Evolutionary conservation across 2,888 invertebrate species (phyloP).

Genomic region (Dione juno): DNA sequence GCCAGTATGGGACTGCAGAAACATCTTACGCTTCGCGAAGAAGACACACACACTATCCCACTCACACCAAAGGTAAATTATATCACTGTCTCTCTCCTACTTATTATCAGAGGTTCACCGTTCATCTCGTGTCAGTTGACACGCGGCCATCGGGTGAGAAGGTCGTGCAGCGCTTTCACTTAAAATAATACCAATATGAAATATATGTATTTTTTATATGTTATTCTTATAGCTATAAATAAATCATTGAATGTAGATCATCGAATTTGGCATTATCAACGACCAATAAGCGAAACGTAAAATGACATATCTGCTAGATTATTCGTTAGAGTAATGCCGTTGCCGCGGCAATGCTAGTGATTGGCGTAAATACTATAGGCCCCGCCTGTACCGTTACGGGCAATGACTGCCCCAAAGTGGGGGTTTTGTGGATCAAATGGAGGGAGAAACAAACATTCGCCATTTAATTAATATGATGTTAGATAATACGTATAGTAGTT

Average conservation of each 20-base stretch:
- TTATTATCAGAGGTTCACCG: slow-evolving; percentile 82
- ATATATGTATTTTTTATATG: background rate
- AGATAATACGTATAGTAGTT: slow-evolving; percentile 26
- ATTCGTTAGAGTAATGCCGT: slow-evolving; percentile 77
- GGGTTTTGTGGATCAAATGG: slow-evolving; percentile 72
- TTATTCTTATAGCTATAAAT: slow-evolving; percentile 36
- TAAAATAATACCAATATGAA: slow-evolving; percentile 49
- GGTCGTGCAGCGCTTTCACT: slow-evolving; percentile 71
- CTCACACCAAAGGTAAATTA: slow-evolving; percentile 53
- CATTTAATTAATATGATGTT: slow-evolving; percentile 70
- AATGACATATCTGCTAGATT: slow-evolving; percentile 81
- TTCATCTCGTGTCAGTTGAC: slow-evolving; percentile 78
- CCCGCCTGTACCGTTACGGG: slow-evolving; percentile 82
- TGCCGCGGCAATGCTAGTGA: slow-evolving; percentile 69
- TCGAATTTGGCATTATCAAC: slow-evolving; percentile 67
- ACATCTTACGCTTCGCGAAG: slow-evolving; percentile 82
- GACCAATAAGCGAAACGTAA: slow-evolving; percentile 78
- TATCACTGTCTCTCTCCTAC: slow-evolving; percentile 67
- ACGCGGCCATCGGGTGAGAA: slow-evolving; percentile 74
- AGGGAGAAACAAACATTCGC: slow-evolving; percentile 73
- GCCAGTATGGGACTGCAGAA: slow-evolving; percentile 82
- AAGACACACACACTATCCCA: slow-evolving; percentile 72
- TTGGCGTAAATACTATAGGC: slow-evolving; percentile 75
- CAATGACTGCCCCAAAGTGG: slow-evolving; percentile 77
- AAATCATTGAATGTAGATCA: slow-evolving; percentile 57